phyloP scores from a whole-genome alignment of 2,797 vertebrate species.

The Liasis olivaceus region DNA sequence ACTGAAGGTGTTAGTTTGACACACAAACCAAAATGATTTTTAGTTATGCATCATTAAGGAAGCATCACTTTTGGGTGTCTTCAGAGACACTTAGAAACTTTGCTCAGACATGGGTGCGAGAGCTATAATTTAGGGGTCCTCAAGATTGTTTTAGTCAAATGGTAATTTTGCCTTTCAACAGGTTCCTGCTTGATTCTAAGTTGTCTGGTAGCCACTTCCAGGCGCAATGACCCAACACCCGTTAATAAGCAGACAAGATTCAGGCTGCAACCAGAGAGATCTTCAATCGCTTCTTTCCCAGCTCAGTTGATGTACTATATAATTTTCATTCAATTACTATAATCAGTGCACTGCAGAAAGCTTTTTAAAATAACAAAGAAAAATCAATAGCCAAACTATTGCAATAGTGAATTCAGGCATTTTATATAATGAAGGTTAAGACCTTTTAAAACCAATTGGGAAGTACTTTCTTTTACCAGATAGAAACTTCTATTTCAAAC shows the following conservation, averaged over 20 bases:
- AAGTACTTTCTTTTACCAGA: neutral
- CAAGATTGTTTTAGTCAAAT: neutral
- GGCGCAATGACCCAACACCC: neutral
- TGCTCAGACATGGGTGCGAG: neutral
- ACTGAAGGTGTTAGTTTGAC: neutral
- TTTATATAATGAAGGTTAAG: conserved; percentile 10
- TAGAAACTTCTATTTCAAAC: neutral
- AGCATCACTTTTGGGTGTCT: neutral
- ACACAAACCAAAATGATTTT: neutral
- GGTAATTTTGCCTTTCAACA: neutral
- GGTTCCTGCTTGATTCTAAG: neutral
- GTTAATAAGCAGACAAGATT: neutral
- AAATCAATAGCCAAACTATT: conserved; percentile 35
- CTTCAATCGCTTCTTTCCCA: conserved; percentile 4
- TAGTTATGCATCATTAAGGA: neutral
- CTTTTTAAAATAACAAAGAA: conserved; percentile 12
- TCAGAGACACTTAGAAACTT: neutral
- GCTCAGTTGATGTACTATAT: conserved; percentile 3
- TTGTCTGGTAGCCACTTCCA: conserved; percentile 28
- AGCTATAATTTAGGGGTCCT: neutral
- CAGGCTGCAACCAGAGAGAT: neutral
- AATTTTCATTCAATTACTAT: conserved; percentile 31
- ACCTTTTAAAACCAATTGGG: neutral
- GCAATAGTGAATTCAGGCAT: conserved; percentile 16
- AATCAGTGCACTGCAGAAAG: conserved; percentile 24